Conservation (phyloP, 2,113 vertebrate genomes). For the Saimiri boliviensis region DNA sequence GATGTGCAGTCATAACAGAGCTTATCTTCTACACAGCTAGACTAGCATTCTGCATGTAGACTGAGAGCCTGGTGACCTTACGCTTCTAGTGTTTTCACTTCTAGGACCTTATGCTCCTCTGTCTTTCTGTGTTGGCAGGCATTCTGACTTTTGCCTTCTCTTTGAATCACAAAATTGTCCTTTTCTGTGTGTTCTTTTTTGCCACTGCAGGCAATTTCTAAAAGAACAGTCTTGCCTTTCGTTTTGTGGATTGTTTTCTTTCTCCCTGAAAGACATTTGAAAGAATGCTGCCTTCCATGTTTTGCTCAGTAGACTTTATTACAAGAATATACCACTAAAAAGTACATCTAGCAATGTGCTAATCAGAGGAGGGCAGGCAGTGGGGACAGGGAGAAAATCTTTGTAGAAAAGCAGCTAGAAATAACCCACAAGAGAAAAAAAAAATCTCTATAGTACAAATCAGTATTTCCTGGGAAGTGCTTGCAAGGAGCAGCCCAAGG, state of each 20-base stretch:
- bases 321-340: conserved; percentile 31
- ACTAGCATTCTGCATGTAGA: background rate
- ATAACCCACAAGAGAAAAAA: background rate
- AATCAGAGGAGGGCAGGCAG: background rate
- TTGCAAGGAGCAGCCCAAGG: background rate
- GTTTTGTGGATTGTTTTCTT: conserved; percentile 56
- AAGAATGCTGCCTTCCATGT: conserved; percentile 21
- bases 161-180: conserved; percentile 44
- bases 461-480: conserved; percentile 14
- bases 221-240: conserved; percentile 44
- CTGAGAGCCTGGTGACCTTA: background rate
- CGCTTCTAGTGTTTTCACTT: background rate
- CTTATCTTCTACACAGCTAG: rapidly evolving
- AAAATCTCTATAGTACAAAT: background rate
- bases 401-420: conserved; percentile 33
- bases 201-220: conserved; percentile 53
- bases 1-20: background rate
- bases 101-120: background rate
- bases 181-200: background rate
- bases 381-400: background rate
- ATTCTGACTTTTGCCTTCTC: conserved; percentile 30
- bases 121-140: conserved; percentile 14
- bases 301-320: conserved; percentile 59
- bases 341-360: background rate
- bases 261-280: conserved; percentile 41